Percentiles rank a stretch among this genome's conserved stretches.
These are phyloP conservation scores for Tolypeutes matacus DNA, from an alignment of 2,797 vertebrate genomes.

Conservation along the genomic window DNA sequence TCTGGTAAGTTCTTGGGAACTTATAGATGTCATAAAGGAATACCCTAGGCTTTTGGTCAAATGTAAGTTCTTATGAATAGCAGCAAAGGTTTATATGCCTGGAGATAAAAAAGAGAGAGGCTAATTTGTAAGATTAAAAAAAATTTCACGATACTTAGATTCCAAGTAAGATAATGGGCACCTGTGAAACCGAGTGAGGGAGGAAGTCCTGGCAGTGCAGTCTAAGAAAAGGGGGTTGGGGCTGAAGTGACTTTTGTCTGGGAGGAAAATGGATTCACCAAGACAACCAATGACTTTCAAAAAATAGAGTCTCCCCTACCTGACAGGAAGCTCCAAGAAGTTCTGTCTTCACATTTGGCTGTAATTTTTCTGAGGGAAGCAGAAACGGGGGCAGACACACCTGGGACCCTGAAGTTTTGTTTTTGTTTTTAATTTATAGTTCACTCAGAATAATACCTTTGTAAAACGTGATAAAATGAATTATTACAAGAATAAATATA, in stretches of 20 bases:
- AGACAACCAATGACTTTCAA: background rate
- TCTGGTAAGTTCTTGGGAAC: constrained; percentile 79
- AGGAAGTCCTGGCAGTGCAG: fast-evolving
- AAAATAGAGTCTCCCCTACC: background rate
- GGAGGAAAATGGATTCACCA: background rate
- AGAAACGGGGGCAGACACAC: background rate
- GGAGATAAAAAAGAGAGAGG: background rate
- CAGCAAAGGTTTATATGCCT: constrained; percentile 8
- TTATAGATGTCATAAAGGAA: constrained; percentile 68
- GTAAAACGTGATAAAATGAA: background rate
- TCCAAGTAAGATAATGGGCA: background rate
- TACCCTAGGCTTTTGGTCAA: constrained; percentile 50
- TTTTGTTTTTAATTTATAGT: constrained; percentile 30
- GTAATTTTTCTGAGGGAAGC: background rate
- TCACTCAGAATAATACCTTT: background rate
- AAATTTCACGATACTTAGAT: constrained; percentile 26
- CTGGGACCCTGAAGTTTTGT: background rate
- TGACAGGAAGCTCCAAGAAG: background rate
- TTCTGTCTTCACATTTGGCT: background rate
- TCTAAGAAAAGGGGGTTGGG: too few species aligned
- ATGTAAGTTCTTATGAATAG: constrained; percentile 40
- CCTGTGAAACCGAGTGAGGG: background rate
- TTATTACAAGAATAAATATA: background rate
- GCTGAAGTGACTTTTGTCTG: background rate
- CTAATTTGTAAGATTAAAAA: background rate